phyloP scores from a whole-genome alignment of 2,888 invertebrate species.

The Ypsolopha sequella region DNA sequence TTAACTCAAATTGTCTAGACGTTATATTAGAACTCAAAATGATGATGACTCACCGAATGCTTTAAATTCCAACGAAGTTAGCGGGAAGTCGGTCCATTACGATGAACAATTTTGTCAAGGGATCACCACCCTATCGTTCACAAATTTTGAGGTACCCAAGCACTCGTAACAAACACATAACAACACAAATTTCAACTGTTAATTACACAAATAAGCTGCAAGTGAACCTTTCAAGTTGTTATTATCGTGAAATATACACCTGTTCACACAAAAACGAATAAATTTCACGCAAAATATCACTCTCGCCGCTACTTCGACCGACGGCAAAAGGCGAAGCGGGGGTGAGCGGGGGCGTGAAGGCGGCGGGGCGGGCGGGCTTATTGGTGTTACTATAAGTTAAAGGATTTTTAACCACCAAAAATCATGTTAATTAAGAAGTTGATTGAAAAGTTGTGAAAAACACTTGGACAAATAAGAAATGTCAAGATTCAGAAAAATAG shows the following conservation, averaged over 20 bases:
- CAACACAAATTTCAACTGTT: slow-evolving; percentile 21
- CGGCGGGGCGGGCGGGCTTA: neutral
- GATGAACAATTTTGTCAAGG: slow-evolving; percentile 45
- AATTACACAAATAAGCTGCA: slow-evolving; percentile 30
- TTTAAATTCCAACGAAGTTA: slow-evolving; percentile 65
- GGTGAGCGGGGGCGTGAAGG: slow-evolving; percentile 13
- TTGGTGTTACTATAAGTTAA: neutral
- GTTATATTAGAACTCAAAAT: slow-evolving; percentile 36
- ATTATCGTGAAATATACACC: slow-evolving; percentile 45
- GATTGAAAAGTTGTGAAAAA: too few species aligned
- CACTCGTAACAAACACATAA: slow-evolving; percentile 40
- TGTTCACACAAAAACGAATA: slow-evolving; percentile 55
- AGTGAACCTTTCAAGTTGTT: slow-evolving; percentile 29
- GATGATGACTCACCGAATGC: slow-evolving; percentile 64
- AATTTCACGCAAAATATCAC: slow-evolving; percentile 61
- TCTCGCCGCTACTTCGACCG: slow-evolving; percentile 26
- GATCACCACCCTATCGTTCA: slow-evolving; percentile 49
- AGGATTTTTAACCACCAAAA: too few species aligned
- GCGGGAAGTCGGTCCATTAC: slow-evolving; percentile 60
- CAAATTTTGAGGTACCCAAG: slow-evolving; percentile 40
- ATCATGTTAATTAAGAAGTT: too few species aligned
- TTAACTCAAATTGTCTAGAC: slow-evolving; percentile 9
- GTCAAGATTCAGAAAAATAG: too few species aligned
- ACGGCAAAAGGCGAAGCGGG: slow-evolving; percentile 23
- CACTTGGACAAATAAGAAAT: too few species aligned